Percentiles rank a stretch among this genome's conserved stretches.
These are phyloP conservation scores for Cheilosia scutellata DNA, from an alignment of 2,888 invertebrate species.

Conservation along the genomic window DNA sequence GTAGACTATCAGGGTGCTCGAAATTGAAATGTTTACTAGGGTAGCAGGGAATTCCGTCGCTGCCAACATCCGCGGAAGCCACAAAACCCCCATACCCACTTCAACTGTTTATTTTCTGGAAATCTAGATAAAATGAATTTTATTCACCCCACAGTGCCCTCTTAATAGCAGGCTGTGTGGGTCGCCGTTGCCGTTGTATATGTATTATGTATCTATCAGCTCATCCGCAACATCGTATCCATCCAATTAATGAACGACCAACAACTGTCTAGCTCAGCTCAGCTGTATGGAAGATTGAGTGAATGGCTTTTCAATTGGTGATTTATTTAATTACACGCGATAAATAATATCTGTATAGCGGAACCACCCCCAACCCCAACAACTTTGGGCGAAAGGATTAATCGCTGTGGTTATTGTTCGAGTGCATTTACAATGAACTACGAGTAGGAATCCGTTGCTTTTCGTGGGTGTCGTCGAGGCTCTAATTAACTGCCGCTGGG, in stretches of 20 bases:
- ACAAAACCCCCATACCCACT: slow-evolving; percentile 8
- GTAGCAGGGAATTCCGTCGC: slow-evolving; percentile 11
- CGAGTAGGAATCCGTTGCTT: background rate
- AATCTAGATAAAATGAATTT: slow-evolving; percentile 40
- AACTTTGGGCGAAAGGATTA: slow-evolving; percentile 19
- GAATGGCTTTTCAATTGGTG: slow-evolving; percentile 58
- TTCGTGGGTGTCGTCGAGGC: slow-evolving; percentile 28
- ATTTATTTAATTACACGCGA: slow-evolving; percentile 54
- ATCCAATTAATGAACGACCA: slow-evolving; percentile 21
- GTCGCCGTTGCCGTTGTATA: background rate
- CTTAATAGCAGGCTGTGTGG: no score
- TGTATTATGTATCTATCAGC: background rate
- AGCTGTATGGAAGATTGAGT: slow-evolving; percentile 38
- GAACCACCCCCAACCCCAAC: background rate
- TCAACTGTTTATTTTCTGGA: slow-evolving; percentile 38
- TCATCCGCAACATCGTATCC: slow-evolving; percentile 10
- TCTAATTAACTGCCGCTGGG: slow-evolving; percentile 45
- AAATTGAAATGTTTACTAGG: slow-evolving; percentile 47
- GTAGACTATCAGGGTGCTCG: slow-evolving; percentile 9
- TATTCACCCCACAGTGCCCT: slow-evolving; percentile 14
- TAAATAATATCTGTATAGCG: slow-evolving; percentile 11
- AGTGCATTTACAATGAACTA: slow-evolving; percentile 7
- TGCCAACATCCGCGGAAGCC: background rate
- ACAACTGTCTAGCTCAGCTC: slow-evolving; percentile 42
- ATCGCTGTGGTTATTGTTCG: slow-evolving; percentile 28